phyloP scores from a whole-genome alignment of 2,888 invertebrate species.

The Tryphoninae sp. region DNA sequence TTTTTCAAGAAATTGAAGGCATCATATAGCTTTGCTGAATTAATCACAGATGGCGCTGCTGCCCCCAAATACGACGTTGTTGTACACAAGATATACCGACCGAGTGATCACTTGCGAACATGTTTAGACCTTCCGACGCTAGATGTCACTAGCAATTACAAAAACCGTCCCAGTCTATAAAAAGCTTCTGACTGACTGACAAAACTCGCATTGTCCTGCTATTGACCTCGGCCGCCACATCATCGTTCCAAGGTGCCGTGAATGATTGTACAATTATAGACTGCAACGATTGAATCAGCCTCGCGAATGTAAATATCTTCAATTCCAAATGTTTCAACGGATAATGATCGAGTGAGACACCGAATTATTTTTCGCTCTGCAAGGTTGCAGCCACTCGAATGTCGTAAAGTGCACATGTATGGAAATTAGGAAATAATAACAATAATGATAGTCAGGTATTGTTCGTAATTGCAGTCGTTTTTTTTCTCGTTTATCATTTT shows the following conservation, averaged over 20 bases:
- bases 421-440: too few species aligned
- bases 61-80: too few species aligned
- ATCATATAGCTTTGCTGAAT: not conserved
- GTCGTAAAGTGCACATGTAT: too few species aligned
- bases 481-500: too few species aligned
- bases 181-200: conserved; percentile 48
- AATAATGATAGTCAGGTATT: too few species aligned
- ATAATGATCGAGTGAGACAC: conserved; percentile 5
- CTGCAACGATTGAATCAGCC: conserved; percentile 44
- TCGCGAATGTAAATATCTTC: conserved; percentile 45
- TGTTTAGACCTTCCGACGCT: not conserved
- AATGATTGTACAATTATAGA: conserved; percentile 62
- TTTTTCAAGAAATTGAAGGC: not conserved
- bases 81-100: not conserved
- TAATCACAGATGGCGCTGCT: not conserved
- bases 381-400: too few species aligned
- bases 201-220: conserved; percentile 61
- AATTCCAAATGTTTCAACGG: conserved; percentile 34
- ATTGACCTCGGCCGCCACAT: conserved; percentile 62
- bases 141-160: not conserved
- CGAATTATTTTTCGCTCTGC: not conserved
- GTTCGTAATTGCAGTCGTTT: too few species aligned
- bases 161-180: conserved; percentile 13
- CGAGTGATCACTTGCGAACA: not conserved
- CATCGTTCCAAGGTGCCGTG: conserved; percentile 50